These are phyloP conservation scores for Casuarius casuarius DNA, from an alignment of 2,113 vertebrate species.

Conservation along the genomic window DNA sequence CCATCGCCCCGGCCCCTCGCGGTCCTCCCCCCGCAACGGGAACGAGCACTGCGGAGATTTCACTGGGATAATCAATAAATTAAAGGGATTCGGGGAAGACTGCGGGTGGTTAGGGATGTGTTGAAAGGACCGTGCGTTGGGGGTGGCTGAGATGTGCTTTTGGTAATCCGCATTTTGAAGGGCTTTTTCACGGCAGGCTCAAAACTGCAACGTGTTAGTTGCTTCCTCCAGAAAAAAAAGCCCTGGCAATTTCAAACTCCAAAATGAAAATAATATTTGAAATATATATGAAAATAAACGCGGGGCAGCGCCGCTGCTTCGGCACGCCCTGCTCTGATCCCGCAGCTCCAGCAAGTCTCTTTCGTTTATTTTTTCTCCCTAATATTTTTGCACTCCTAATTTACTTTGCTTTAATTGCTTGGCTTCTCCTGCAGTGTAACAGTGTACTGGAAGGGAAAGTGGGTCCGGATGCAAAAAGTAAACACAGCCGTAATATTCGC, in stretches of 20 bases:
- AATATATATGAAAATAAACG: too few relatives aligned
- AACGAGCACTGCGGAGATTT: not conserved
- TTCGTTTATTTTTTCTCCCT: not conserved
- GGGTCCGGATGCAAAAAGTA: not conserved
- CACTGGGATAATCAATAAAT: not conserved
- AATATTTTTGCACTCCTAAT: not conserved
- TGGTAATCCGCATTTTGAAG: not conserved
- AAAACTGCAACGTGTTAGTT: not conserved
- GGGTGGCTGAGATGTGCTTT: not conserved
- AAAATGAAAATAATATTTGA: too few relatives aligned
- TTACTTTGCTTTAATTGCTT: slow-evolving; percentile 9
- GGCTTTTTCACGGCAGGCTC: not conserved
- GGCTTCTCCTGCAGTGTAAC: not conserved
- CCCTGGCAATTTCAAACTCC: not conserved
- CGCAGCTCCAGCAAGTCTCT: not conserved
- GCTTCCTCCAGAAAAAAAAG: not conserved
- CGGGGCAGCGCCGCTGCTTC: not conserved
- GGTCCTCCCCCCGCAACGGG: accelerated
- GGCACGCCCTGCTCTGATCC: accelerated
- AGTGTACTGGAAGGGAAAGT: not conserved
- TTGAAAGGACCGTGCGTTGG: not conserved
- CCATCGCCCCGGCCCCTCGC: accelerated
- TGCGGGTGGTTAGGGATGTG: accelerated
- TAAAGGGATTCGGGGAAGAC: not conserved
- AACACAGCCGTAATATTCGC: not conserved